Evolutionary conservation across 2,888 invertebrate species (phyloP).

Genomic region (Caenorhabditis sinica): DNA sequence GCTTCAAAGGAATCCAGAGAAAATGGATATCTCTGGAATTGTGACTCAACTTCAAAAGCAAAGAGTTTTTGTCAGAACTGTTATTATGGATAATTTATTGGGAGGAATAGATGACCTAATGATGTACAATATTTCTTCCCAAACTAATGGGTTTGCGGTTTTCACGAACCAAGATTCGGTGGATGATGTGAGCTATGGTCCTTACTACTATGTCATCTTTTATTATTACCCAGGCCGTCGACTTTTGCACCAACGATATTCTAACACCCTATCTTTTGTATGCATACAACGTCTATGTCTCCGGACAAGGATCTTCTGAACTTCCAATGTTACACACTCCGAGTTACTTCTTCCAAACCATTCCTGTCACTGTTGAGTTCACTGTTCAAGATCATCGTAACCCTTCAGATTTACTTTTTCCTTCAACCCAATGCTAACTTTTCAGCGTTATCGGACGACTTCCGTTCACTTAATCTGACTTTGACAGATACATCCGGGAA

Average conservation of each 20-base stretch:
- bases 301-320: background rate
- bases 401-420: background rate
- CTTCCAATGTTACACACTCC: constrained; percentile 1
- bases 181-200: background rate
- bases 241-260: background rate
- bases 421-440: background rate
- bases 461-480: background rate
- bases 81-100: background rate
- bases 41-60: background rate
- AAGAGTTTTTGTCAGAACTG: constrained; percentile 14
- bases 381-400: constrained; percentile 25
- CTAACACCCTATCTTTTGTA: constrained; percentile 1
- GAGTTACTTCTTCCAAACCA: background rate
- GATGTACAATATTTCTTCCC: background rate
- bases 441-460: constrained; percentile 6
- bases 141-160: constrained; percentile 5
- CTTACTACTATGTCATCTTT: background rate
- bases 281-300: background rate
- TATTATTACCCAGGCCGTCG: background rate
- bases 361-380: constrained; percentile 1
- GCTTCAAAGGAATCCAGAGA: constrained; percentile 2
- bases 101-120: background rate
- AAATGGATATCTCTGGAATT: background rate
- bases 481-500: background rate
- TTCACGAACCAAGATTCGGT: background rate